Conservation (phyloP, 2,797 vertebrate genomes). For the Sarcoramphus papa region DNA sequence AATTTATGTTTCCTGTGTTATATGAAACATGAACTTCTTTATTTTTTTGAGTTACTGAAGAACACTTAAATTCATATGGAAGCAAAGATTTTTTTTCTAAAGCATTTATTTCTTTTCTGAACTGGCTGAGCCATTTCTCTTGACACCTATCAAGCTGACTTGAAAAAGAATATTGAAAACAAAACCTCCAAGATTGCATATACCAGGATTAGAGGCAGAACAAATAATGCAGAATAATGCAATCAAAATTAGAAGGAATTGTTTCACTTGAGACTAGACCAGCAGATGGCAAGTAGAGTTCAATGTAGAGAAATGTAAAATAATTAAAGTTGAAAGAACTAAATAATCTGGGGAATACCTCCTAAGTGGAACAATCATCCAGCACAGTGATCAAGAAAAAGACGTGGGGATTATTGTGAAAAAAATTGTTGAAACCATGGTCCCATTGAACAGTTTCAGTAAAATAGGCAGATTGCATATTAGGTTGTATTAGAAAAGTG, state of each 20-base stretch:
- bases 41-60: not conserved
- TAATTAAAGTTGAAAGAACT: slow-evolving; percentile 22
- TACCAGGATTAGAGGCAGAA: not conserved
- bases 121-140: not conserved
- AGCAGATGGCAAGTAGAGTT: not conserved
- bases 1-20: not conserved
- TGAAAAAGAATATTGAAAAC: not conserved
- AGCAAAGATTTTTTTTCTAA: not conserved
- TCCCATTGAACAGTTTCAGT: not conserved
- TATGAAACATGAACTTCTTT: not conserved
- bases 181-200: not conserved
- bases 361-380: slow-evolving; percentile 25
- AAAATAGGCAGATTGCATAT: not conserved
- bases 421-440: not conserved
- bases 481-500: not conserved
- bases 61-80: not conserved
- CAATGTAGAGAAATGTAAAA: not conserved
- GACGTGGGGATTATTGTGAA: not conserved
- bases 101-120: not conserved
- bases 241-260: not conserved
- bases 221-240: not conserved
- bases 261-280: not conserved
- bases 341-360: slow-evolving; percentile 11
- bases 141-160: not conserved
- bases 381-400: slow-evolving; percentile 9